Conservation (phyloP, 2,797 vertebrate genomes). For the Tarsius wallacei region DNA sequence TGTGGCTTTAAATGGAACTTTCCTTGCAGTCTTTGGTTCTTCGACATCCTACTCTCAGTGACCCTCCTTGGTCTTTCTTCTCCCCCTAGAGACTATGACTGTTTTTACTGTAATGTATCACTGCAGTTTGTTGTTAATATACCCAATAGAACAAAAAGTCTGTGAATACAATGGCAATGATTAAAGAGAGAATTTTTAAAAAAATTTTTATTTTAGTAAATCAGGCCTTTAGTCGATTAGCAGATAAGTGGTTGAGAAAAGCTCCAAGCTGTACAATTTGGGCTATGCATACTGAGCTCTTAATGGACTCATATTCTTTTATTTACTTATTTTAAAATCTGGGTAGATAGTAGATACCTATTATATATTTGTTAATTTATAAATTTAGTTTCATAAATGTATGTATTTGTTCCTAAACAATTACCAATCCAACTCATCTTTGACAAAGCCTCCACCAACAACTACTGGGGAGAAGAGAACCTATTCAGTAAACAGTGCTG, state of each 20-base stretch:
- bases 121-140: not conserved
- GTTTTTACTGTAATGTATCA: conserved; percentile 4
- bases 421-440: not conserved
- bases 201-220: not conserved
- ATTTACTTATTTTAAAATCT: not conserved
- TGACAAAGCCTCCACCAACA: too few relatives aligned
- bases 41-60: not conserved
- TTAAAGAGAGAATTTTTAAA: conserved; percentile 39
- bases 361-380: conserved; percentile 21
- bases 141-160: conserved; percentile 51
- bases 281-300: not conserved
- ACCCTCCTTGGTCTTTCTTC: not conserved
- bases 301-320: not conserved
- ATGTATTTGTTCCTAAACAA: not conserved
- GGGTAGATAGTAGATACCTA: not conserved
- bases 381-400: not conserved
- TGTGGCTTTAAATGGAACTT: not conserved
- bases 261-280: not conserved
- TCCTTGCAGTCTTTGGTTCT: conserved; percentile 7
- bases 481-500: too few relatives aligned
- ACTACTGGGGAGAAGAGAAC: too few relatives aligned
- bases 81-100: not conserved
- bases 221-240: not conserved
- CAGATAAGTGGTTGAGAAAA: conserved; percentile 28
- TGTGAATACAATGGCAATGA: not conserved